Percentiles rank a stretch among this genome's conserved stretches.
These are phyloP conservation scores for Xiphophorus maculatus DNA, from an alignment of 2,113 vertebrate species.

Conservation along the genomic window DNA sequence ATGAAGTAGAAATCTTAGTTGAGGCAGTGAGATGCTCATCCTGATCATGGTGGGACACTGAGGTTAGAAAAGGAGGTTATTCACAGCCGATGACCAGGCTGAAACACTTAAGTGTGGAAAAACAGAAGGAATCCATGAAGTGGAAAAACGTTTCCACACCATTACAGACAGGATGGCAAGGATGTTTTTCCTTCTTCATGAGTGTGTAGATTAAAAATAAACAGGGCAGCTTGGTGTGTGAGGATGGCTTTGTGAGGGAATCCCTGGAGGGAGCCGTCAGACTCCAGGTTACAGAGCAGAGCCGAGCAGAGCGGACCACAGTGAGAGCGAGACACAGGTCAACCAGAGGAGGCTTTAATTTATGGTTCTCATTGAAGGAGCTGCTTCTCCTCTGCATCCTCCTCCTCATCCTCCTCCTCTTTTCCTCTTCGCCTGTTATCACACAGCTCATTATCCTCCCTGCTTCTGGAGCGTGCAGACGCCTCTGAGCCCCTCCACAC, in stretches of 20 bases:
- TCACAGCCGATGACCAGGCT: too few relatives aligned
- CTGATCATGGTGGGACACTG: too few relatives aligned
- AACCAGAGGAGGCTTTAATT: conserved; percentile 13
- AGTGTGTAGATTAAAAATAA: not conserved
- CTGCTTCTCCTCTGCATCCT: conserved; percentile 28
- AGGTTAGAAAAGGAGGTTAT: too few relatives aligned
- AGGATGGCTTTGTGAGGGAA: not conserved
- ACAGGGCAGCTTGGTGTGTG: not conserved
- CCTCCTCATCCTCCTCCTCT: conserved; percentile 15
- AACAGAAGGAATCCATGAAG: too few relatives aligned
- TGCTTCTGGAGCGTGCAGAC: conserved; percentile 14
- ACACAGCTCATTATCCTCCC: conserved; percentile 7
- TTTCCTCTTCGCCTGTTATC: conserved; percentile 10
- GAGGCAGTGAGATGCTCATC: too few relatives aligned
- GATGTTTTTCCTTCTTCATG: not conserved
- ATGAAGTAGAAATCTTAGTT: too few relatives aligned
- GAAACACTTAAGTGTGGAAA: too few relatives aligned
- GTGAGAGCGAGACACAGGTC: not conserved
- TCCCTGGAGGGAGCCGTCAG: not conserved
- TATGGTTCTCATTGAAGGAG: conserved; percentile 26
- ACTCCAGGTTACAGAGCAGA: not conserved
- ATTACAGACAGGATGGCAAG: not conserved
- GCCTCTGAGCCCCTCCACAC: not conserved
- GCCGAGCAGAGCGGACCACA: not conserved
- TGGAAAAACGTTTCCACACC: too few relatives aligned